Conservation (phyloP, 2,888 invertebrate species). For the Branchellion lobata region DNA sequence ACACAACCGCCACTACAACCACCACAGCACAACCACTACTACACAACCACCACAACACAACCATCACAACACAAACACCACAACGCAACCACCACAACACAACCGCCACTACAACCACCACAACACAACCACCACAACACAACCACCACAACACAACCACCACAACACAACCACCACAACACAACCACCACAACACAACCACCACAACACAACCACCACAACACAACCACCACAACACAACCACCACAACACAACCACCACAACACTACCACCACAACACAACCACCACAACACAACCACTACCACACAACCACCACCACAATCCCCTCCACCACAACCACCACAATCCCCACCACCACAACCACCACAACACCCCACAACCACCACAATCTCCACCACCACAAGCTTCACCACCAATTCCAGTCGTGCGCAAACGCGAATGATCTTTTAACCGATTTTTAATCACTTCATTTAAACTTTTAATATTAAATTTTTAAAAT, state of each 20-base stretch:
- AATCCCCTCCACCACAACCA: neutral
- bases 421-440: neutral
- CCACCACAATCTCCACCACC: slow-evolving; percentile 16
- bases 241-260: neutral
- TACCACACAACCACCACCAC: slow-evolving; percentile 9
- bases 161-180: slow-evolving; percentile 10
- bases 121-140: slow-evolving; percentile 13
- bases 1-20: too few species aligned
- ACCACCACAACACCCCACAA: neutral
- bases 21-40: too few species aligned
- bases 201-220: neutral
- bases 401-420: neutral
- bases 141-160: slow-evolving; percentile 2
- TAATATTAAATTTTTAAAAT: too few species aligned
- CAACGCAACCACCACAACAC: neutral
- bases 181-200: slow-evolving; percentile 8
- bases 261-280: neutral
- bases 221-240: slow-evolving; percentile 25
- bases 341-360: slow-evolving; percentile 6
- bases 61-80: neutral
- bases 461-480: too few species aligned
- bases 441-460: too few species aligned
- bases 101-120: neutral
- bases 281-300: slow-evolving; percentile 8
- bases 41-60: neutral